Evolutionary conservation across 2,113 vertebrate genomes (phyloP).

Genomic region (Tenebrosternarchus preto): DNA sequence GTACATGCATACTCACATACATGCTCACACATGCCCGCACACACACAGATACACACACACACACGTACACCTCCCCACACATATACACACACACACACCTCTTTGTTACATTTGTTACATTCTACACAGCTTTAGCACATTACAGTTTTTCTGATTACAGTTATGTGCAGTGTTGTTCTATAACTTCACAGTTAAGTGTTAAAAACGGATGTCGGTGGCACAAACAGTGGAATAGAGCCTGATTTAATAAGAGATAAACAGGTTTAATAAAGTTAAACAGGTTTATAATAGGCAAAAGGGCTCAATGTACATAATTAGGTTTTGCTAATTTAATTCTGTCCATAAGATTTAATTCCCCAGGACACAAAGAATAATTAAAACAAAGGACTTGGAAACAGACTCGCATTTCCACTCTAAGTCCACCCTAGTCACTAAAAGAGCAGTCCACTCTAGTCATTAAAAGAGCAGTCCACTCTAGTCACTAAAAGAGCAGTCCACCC

Average conservation of each 20-base stretch:
- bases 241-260: not conserved
- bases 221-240: not conserved
- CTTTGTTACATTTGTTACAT: too few relatives aligned
- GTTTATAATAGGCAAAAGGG: too few relatives aligned
- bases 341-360: constrained; percentile 14
- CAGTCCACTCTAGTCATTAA: too few relatives aligned
- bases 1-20: not conserved
- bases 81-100: not conserved
- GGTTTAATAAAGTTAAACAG: too few relatives aligned
- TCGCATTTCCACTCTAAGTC: constrained; percentile 6
- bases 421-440: too few relatives aligned
- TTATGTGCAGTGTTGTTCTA: not conserved
- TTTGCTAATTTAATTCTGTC: constrained; percentile 2
- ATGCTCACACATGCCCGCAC: not conserved
- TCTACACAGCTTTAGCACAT: not conserved
- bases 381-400: constrained; percentile 7
- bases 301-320: not conserved
- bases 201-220: not conserved
- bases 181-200: not conserved
- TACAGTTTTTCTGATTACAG: not conserved
- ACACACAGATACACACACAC: not conserved
- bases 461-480: constrained; percentile 1
- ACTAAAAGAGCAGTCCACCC: constrained; percentile 16
- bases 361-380: constrained; percentile 30
- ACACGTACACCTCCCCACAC: not conserved